Evolutionary conservation across 37 sponge, comb jelly and placozoan species (phyloP), one percentile per base, ranked within the genome.

Genomic region (Bolinopsis microptera): DNA sequence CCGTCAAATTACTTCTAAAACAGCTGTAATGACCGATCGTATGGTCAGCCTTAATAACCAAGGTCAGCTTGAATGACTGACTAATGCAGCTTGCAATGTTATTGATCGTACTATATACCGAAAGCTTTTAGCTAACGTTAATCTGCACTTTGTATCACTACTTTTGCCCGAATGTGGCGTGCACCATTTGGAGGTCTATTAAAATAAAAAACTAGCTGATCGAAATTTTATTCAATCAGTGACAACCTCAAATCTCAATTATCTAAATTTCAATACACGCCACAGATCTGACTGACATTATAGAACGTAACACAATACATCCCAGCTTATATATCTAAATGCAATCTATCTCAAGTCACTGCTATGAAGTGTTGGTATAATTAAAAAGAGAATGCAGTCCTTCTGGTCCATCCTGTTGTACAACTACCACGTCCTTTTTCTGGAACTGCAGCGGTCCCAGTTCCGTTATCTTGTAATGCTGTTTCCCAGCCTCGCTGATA

Each of bases 401-500:
- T 38, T 86, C 90, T 25, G 90, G 23, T 1, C 31, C 27, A 3
- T 40, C 30, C 0, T 86, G 38, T 22, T 86, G 80, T 36, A 22
- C 35, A 9, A 35, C 35, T 35, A 16, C 80, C 18, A 32, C 33
- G 9, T 13, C 61, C n/a, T 28, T 24, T 40, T 86, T 86, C 30
- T 34, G 40, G 61, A 86, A 41, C 38, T 39, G 61, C 8, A 86
- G 61, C 28, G 90, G 90, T 2, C 36, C 61, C 61, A 86, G 61
- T 25, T 86, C 90, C 61, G 34, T 28, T 41, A 86, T 86, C 90
- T 86, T 86, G 61, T 86, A 86, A n/a, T 86, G 90, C 61, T 86
- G 90, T n/a, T 86, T 86, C 28, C 90, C 90, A 21, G 90, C 90
- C 61, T 86, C 90, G 35, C 61, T 41, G 1, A 86, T 86, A 23